Percentiles rank a stretch among this genome's conserved stretches.
These are phyloP conservation scores for Ictalurus punctatus DNA, from an alignment of 2,113 vertebrate species.

Conservation along the genomic window DNA sequence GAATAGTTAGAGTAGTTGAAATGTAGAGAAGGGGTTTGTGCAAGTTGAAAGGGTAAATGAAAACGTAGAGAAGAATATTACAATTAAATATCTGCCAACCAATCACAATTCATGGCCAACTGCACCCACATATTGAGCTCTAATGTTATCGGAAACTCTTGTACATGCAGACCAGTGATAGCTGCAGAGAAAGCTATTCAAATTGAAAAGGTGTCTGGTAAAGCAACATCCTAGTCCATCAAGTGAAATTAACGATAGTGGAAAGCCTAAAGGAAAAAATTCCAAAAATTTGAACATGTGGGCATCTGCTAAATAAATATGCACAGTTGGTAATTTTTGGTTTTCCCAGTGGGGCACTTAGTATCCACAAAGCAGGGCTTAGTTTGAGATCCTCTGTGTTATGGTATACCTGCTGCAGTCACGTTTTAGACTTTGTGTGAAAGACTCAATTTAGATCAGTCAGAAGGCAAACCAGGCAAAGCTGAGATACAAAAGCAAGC, in stretches of 20 bases:
- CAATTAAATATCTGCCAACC: not conserved
- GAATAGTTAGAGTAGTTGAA: not conserved
- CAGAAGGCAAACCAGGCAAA: constrained; percentile 31
- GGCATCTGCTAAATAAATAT: not conserved
- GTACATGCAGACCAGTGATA: not conserved
- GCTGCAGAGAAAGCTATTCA: not conserved
- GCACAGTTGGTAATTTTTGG: not conserved
- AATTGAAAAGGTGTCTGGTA: not conserved
- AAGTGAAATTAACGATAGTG: not conserved
- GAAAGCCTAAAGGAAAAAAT: not conserved
- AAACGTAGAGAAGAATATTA: not conserved
- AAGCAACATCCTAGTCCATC: not conserved
- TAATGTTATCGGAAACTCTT: not conserved
- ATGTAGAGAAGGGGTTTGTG: not conserved
- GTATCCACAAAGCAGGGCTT: not conserved
- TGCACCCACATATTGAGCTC: not conserved
- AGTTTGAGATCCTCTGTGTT: not conserved
- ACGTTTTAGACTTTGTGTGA: not conserved
- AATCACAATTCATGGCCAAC: not conserved
- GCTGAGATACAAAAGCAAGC: constrained; percentile 28
- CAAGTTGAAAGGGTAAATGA: not conserved
- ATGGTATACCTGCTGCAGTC: constrained; percentile 5
- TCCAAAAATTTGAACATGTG: not conserved
- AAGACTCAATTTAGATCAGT: constrained; percentile 12
- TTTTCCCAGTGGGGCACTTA: not conserved